Evolutionary conservation across 2,888 invertebrate species (phyloP), one percentile per base, ranked within the genome.

Genomic region (Lasius platythorax): DNA sequence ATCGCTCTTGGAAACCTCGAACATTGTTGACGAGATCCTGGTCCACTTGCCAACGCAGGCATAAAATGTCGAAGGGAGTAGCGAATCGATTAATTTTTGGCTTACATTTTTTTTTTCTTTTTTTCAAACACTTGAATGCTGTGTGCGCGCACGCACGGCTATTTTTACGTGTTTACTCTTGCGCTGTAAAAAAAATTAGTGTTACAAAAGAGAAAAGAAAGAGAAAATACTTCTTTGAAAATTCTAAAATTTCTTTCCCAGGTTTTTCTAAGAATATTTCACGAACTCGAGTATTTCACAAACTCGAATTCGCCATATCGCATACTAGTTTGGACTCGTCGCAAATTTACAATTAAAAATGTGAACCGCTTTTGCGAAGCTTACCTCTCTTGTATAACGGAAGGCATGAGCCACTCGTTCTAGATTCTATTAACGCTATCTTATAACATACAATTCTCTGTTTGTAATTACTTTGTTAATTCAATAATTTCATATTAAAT

Each of bases 21-120:
- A 40, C 43, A 58, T 67, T 67, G 53, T 66, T 66, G 37, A 78
- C 46, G 46, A 75, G 18, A 11, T 73, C 40, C 18, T 9, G 61
- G 3, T 40, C 56, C 33, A 40, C 23, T 15, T 46, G 15, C 46
- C 50, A 73, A 58, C 28, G 73, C 40, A 58, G 58, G 11, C 37
- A 4, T 58, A 73, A 73, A 37, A 40, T 73, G 40, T 73, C 58
- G 40, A 73, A 73, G 37, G 40, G 58, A 73, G 40, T 73, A 28
- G 73, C 58, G 53, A 73, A 73, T 73, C 73, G 73, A 58, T 58
- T 73, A 40, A 58, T 58, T 72, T 37, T 72, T 33, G n/a, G 9
- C 37, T 40, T 40, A 40, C 11, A 28, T 18, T 6, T 40, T 18
- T 6, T 40, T 72, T 58, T 58, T 40, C 23, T 6, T 40, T 72